Evolutionary conservation across 2,888 invertebrate species (phyloP).

Genomic region (Tachina lurida): DNA sequence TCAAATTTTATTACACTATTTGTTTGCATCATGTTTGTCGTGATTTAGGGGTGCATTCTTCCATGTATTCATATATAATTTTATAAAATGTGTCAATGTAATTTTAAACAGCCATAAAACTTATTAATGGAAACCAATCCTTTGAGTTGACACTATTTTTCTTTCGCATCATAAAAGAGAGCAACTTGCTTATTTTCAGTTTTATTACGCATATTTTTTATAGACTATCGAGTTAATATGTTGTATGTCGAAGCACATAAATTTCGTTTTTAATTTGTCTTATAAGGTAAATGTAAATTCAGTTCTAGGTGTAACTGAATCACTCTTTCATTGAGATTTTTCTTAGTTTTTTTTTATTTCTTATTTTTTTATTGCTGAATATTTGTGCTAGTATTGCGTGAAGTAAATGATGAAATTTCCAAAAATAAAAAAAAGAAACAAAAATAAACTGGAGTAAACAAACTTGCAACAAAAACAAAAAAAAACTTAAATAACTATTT

Average conservation of each 20-base stretch:
- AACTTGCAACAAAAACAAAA: conserved; percentile 5
- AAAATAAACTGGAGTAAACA: conserved; percentile 24
- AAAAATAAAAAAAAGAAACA: conserved; percentile 10
- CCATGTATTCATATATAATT: too few relatives aligned
- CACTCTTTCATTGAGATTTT: not conserved
- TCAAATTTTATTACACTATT: not conserved
- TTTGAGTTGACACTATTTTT: too few relatives aligned
- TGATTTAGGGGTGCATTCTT: too few relatives aligned
- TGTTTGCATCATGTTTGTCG: too few relatives aligned
- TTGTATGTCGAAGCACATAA: too few relatives aligned
- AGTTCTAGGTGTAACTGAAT: conserved; percentile 20
- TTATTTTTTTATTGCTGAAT: conserved; percentile 26
- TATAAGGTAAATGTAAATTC: not conserved
- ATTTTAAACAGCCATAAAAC: too few relatives aligned
- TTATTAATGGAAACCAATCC: too few relatives aligned
- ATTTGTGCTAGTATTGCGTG: conserved; percentile 61
- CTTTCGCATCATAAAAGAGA: too few relatives aligned
- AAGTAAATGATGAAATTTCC: conserved; percentile 60
- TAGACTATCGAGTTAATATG: too few relatives aligned
- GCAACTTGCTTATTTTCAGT: too few relatives aligned
- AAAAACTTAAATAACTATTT: conserved; percentile 16
- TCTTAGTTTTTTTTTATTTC: not conserved
- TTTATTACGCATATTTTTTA: too few relatives aligned
- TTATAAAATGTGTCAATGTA: too few relatives aligned
- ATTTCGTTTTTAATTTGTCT: not conserved